Percentiles rank a stretch among this genome's conserved stretches.
phyloP scores from a whole-genome alignment of 2,888 invertebrate genomes.

The Tenthredo mesomela region DNA sequence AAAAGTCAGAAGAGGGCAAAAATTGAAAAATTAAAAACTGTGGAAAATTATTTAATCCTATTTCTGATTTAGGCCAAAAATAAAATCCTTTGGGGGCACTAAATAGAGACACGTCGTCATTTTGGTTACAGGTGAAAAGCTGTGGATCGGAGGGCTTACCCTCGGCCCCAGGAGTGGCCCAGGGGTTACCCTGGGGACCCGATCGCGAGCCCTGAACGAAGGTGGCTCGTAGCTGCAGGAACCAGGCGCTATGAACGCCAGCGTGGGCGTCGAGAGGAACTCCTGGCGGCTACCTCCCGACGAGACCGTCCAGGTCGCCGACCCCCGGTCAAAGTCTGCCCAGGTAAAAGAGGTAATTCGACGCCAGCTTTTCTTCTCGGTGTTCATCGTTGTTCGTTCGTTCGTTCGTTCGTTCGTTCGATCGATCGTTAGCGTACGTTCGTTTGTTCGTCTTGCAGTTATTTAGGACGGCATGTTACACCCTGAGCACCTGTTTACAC shows the following conservation, averaged over 20 bases:
- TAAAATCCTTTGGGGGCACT: not conserved
- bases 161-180: slow-evolving; percentile 78
- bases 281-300: slow-evolving; percentile 96
- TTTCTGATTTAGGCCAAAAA: not conserved
- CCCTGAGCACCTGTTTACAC: not conserved
- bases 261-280: slow-evolving; percentile 92
- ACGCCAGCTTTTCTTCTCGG: slow-evolving; percentile 52
- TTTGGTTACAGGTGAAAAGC: slow-evolving; percentile 68
- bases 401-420: slow-evolving; percentile 35
- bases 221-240: slow-evolving; percentile 66
- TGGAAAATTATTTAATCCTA: not conserved
- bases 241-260: slow-evolving; percentile 92
- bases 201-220: slow-evolving; percentile 64
- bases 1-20: not conserved
- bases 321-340: slow-evolving; percentile 89
- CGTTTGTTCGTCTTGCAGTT: slow-evolving; percentile 53
- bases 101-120: slow-evolving; percentile 2
- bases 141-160: slow-evolving; percentile 68
- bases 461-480: slow-evolving; percentile 58
- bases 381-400: slow-evolving; percentile 52
- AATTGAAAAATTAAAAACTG: not conserved
- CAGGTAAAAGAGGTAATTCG: slow-evolving; percentile 80
- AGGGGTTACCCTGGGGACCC: slow-evolving; percentile 73
- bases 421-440: not conserved
- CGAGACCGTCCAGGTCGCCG: slow-evolving; percentile 94